Conservation (phyloP, 2,113 vertebrate species). For the Caranx melampygus region DNA sequence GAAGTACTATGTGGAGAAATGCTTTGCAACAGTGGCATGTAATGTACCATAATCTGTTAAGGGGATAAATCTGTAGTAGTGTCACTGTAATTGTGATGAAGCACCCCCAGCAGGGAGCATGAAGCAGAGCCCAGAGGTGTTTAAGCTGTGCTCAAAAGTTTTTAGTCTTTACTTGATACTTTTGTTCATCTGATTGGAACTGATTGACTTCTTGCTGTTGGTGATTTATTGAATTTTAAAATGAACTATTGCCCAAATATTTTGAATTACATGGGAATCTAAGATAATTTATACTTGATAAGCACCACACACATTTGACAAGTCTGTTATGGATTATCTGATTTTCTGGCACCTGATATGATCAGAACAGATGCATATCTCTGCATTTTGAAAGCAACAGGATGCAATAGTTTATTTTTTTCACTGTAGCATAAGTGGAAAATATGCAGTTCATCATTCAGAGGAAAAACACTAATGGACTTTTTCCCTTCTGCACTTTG, state of each 20-base stretch:
- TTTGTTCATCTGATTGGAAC: neutral
- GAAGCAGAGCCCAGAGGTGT: neutral
- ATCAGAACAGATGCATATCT: too few species aligned
- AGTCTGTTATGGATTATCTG: too few species aligned
- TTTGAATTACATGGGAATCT: too few species aligned
- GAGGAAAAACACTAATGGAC: neutral
- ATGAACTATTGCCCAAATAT: too few species aligned
- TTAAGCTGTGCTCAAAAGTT: neutral
- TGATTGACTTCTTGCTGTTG: neutral
- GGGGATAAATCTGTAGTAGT: conserved; percentile 10
- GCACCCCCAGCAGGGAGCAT: neutral
- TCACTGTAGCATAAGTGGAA: too few species aligned
- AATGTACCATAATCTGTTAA: conserved; percentile 8
- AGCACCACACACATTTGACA: neutral
- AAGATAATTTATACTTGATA: neutral
- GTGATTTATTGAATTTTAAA: too few species aligned
- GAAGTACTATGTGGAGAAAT: neutral
- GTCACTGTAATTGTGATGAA: conserved; percentile 25
- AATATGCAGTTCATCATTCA: neutral
- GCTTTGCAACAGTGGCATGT: neutral
- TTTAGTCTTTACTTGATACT: neutral
- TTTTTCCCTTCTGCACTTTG: neutral
- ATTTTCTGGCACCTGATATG: neutral
- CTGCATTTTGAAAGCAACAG: neutral
- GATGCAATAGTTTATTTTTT: neutral